Percentiles rank a stretch among this genome's conserved stretches.
Conservation (phyloP, 2,113 vertebrate species). For the Tragulus kanchil region DNA sequence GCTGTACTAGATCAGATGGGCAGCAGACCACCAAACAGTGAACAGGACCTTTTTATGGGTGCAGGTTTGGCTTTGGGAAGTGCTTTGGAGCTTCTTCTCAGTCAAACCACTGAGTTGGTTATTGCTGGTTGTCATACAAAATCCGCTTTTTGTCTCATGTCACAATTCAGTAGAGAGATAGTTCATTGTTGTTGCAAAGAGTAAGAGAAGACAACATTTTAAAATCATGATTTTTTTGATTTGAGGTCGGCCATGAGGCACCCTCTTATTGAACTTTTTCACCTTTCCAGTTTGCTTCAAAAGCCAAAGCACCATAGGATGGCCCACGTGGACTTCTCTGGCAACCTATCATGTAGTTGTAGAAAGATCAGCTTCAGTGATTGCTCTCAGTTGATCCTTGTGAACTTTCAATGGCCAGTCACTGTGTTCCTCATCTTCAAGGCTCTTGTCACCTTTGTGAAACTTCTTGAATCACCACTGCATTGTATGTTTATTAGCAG, state of each 20-base stretch:
- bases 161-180: neutral
- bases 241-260: neutral
- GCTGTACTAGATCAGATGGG: neutral
- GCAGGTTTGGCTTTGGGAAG: neutral
- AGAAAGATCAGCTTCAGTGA: neutral
- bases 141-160: neutral
- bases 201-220: neutral
- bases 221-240: neutral
- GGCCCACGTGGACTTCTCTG: neutral
- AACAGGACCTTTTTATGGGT: neutral
- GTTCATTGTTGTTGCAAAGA: neutral
- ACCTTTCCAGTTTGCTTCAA: neutral
- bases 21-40: neutral
- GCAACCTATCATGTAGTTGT: neutral
- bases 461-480: neutral
- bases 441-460: neutral
- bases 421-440: neutral
- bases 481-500: neutral
- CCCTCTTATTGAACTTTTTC: neutral
- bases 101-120: neutral
- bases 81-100: neutral
- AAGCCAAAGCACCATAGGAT: neutral
- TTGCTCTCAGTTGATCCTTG: neutral
- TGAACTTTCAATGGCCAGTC: neutral
- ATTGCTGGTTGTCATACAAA: neutral